phyloP scores from a whole-genome alignment of 2,113 vertebrate species.

The Xenopus tropicalis region DNA sequence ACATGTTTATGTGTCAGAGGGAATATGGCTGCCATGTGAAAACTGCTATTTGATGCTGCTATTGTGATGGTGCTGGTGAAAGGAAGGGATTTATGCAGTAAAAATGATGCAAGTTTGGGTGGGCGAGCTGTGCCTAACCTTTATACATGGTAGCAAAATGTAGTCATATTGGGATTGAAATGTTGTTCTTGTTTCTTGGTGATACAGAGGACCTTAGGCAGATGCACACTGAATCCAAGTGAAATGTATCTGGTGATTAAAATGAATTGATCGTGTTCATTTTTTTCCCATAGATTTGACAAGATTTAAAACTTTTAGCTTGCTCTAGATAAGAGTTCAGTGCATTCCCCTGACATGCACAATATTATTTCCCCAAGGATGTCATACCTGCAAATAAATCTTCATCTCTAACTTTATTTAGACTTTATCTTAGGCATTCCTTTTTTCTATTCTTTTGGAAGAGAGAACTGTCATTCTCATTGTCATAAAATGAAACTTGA shows the following conservation, averaged over 20 bases:
- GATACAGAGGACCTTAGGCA: slow-evolving; percentile 6
- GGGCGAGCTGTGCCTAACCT: too few species aligned
- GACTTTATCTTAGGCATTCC: slow-evolving; percentile 39
- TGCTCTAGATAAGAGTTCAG: slow-evolving; percentile 1
- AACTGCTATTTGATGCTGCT: too few species aligned
- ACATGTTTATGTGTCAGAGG: too few species aligned
- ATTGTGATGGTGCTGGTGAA: too few species aligned
- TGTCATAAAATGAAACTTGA: slow-evolving; percentile 43
- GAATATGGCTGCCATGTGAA: too few species aligned
- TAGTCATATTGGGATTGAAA: too few species aligned
- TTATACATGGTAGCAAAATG: too few species aligned
- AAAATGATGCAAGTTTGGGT: too few species aligned
- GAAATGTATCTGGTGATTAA: slow-evolving; percentile 34
- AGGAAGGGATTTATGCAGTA: too few species aligned
- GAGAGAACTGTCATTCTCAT: slow-evolving; percentile 36
- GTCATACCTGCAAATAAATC: slow-evolving; percentile 37
- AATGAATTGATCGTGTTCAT: slow-evolving; percentile 30
- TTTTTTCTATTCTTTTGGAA: slow-evolving; percentile 16
- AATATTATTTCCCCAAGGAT: slow-evolving; percentile 31
- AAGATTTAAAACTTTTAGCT: slow-evolving; percentile 31
- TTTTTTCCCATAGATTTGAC: slow-evolving; percentile 35
- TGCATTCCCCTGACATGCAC: slow-evolving; percentile 25
- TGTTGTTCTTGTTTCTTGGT: too few species aligned
- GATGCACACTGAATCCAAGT: slow-evolving; percentile 10
- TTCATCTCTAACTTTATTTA: slow-evolving; percentile 41